Conservation (phyloP, 1,140 invertebrate species). For the Dryas iulia region DNA sequence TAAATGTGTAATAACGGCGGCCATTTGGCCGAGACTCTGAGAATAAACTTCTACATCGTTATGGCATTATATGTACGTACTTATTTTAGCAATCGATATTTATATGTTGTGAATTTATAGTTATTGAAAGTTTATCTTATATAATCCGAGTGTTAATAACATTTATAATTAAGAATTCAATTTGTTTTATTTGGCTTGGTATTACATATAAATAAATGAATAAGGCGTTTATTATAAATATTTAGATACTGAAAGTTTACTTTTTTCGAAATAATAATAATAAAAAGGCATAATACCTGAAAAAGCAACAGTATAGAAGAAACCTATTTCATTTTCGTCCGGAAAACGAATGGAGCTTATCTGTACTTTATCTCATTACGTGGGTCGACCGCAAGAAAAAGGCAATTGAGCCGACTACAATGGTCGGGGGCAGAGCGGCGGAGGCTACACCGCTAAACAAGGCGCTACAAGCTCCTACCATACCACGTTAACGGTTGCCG, state of each 20-base stretch:
- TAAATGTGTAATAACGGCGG: slow-evolving; percentile 18
- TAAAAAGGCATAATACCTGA: background rate
- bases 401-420: slow-evolving; percentile 64
- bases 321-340: slow-evolving; percentile 61
- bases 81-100: background rate
- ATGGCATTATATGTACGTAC: background rate
- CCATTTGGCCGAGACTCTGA: slow-evolving; percentile 19
- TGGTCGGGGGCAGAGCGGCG: slow-evolving; percentile 42
- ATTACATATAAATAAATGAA: no score
- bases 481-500: slow-evolving; percentile 62
- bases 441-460: slow-evolving; percentile 54
- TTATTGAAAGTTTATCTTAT: no score
- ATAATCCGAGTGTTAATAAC: no score
- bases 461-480: slow-evolving; percentile 59
- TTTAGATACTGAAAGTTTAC: no score
- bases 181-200: no score
- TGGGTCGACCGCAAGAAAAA: slow-evolving; percentile 72
- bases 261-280: no score
- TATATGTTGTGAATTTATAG: no score
- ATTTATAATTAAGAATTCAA: no score
- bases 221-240: no score
- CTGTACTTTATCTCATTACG: slow-evolving; percentile 74
- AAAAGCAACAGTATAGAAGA: slow-evolving; percentile 2
- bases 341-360: slow-evolving; percentile 67
- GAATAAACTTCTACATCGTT: slow-evolving; percentile 8